phyloP scores from a whole-genome alignment of 2,113 vertebrate species.

The Macrotus californicus region DNA sequence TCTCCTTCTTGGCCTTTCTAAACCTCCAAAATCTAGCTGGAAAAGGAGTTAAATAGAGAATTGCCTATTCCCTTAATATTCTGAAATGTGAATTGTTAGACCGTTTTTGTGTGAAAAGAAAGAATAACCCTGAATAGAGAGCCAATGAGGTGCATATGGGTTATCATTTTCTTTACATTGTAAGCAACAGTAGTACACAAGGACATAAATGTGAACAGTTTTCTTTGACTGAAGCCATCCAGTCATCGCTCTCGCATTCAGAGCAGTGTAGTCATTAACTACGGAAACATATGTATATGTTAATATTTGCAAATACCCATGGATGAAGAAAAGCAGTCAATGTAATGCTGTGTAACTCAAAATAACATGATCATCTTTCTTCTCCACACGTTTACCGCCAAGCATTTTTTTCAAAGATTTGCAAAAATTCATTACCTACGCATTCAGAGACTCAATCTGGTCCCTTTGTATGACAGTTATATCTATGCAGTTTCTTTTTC shows the following conservation, averaged over 20 bases:
- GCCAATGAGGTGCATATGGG: not conserved
- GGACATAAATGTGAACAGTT: not conserved
- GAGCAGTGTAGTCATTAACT: not conserved
- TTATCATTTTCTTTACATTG: not conserved
- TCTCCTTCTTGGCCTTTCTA: not conserved
- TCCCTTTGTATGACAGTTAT: not conserved
- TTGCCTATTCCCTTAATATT: not conserved
- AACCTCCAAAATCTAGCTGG: not conserved
- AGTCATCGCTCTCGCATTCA: not conserved
- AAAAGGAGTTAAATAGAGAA: not conserved
- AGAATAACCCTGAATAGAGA: not conserved
- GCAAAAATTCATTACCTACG: not conserved
- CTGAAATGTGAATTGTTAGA: not conserved
- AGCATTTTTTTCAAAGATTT: not conserved
- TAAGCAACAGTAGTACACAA: not conserved
- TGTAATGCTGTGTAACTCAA: not conserved
- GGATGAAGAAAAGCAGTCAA: not conserved
- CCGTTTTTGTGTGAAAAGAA: not conserved
- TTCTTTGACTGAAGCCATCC: not conserved
- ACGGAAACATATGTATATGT: not conserved
- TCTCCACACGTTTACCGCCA: not conserved
- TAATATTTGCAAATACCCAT: slow-evolving; percentile 24
- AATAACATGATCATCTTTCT: not conserved
- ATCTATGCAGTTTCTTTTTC: not conserved
- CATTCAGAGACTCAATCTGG: slow-evolving; percentile 30